phyloP scores from a whole-genome alignment of 2,888 invertebrate genomes.

The Entomobrya multifasciata region DNA sequence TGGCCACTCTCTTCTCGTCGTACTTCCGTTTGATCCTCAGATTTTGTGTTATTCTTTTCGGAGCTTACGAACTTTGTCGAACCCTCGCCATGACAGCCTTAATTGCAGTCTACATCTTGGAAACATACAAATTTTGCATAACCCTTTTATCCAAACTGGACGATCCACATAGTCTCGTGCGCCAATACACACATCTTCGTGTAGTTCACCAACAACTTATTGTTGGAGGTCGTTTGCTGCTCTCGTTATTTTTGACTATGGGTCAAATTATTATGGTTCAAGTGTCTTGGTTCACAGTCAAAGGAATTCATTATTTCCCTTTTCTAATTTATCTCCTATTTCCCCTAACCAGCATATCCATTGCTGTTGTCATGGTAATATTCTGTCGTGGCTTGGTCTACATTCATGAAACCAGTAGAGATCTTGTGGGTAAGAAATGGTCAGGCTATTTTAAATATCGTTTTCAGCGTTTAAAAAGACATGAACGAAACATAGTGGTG shows the following conservation, averaged over 20 bases:
- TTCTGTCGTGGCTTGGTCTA: slow-evolving; percentile 12
- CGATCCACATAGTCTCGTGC: neutral
- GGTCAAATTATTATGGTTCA: slow-evolving; percentile 36
- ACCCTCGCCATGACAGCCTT: neutral
- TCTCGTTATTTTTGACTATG: slow-evolving; percentile 14
- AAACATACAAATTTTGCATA: slow-evolving; percentile 33
- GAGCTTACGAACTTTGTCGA: neutral
- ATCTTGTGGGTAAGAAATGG: neutral
- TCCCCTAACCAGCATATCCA: neutral
- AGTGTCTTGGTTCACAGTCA: slow-evolving; percentile 25
- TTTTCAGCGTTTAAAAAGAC: neutral
- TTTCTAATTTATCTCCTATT: neutral
- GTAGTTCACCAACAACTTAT: slow-evolving; percentile 24
- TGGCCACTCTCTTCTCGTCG: too few species aligned
- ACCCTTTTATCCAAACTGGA: neutral
- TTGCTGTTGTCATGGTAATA: slow-evolving; percentile 1
- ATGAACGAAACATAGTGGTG: neutral
- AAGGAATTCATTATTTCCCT: slow-evolving; percentile 34
- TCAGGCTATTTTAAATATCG: neutral
- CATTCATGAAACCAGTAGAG: neutral
- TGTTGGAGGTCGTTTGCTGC: neutral
- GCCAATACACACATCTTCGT: neutral
- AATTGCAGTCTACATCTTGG: neutral
- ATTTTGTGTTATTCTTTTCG: neutral
- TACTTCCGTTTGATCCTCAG: neutral